Evolutionary conservation across 2,888 invertebrate species (phyloP).

Genomic region (Agrochola litura): DNA sequence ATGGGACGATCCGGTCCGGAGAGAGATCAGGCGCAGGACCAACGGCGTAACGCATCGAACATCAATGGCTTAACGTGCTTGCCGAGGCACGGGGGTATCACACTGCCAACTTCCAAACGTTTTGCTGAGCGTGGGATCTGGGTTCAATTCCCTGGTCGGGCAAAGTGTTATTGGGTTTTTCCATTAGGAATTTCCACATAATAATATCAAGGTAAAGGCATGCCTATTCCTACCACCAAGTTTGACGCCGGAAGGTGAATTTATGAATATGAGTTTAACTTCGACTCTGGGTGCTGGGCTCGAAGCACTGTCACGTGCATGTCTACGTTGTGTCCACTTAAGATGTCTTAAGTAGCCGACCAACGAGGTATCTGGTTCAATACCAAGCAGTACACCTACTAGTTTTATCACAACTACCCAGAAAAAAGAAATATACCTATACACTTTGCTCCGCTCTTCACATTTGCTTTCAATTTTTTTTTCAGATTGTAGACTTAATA

Average conservation of each 20-base stretch:
- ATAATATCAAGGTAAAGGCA: background rate
- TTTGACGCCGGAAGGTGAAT: background rate
- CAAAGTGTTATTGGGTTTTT: too few species aligned
- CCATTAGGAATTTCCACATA: background rate
- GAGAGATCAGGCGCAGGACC: too few species aligned
- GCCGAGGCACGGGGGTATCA: too few species aligned
- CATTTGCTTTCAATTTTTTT: conserved; percentile 41
- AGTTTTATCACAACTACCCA: background rate
- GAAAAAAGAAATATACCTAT: background rate
- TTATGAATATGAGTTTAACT: background rate
- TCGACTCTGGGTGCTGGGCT: too few species aligned
- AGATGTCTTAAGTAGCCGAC: background rate
- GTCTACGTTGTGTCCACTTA: background rate
- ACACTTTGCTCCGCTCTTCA: background rate
- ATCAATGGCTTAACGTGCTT: too few species aligned
- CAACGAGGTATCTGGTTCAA: background rate
- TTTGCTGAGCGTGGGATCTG: too few species aligned
- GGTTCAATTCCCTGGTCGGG: too few species aligned
- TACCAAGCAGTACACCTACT: background rate
- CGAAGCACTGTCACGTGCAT: background rate
- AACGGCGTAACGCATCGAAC: too few species aligned
- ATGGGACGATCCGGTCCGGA: too few species aligned
- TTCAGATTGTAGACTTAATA: conserved; percentile 79
- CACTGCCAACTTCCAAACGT: too few species aligned
- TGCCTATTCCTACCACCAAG: background rate